phyloP scores from a whole-genome alignment of 35 echinoderm and acorn worm species.

The Heliocidaris erythrogramma region DNA sequence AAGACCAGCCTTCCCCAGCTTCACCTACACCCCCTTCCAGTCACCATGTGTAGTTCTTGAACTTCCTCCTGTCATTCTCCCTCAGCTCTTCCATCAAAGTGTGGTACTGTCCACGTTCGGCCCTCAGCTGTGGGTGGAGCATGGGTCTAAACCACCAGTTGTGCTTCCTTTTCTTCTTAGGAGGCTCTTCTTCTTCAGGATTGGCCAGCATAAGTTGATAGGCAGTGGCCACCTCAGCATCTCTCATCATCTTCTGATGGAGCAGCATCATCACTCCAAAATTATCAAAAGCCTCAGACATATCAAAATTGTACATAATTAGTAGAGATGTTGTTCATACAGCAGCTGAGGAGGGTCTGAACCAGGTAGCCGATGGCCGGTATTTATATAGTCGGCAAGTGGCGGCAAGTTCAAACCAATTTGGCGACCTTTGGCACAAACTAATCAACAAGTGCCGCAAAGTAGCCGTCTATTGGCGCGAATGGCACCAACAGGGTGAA shows the following conservation, averaged over 20 bases:
- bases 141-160: slow-evolving; percentile 29
- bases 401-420: slow-evolving; percentile 52
- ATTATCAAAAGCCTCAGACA: slow-evolving; percentile 23
- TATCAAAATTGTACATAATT: slow-evolving; percentile 49
- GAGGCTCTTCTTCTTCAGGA: slow-evolving; percentile 31
- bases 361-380: no score
- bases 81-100: no score
- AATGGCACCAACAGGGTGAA: slow-evolving; percentile 27
- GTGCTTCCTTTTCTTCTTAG: slow-evolving; percentile 24
- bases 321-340: slow-evolving; percentile 41
- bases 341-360: slow-evolving; percentile 19
- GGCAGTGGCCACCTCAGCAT: slow-evolving; percentile 33
- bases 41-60: no score
- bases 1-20: no score
- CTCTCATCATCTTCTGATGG: slow-evolving; percentile 26
- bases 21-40: no score
- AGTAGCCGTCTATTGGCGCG: slow-evolving; percentile 38
- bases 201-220: slow-evolving; percentile 25
- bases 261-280: slow-evolving; percentile 26
- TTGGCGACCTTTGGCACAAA: slow-evolving; percentile 53
- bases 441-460: slow-evolving; percentile 49
- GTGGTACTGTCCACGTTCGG: slow-evolving; percentile 34
- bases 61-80: no score
- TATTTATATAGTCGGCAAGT: no score
- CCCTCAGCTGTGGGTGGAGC: slow-evolving; percentile 20